phyloP scores from a whole-genome alignment of 2,113 vertebrate species.

The Oncorhynchus kisutch region DNA sequence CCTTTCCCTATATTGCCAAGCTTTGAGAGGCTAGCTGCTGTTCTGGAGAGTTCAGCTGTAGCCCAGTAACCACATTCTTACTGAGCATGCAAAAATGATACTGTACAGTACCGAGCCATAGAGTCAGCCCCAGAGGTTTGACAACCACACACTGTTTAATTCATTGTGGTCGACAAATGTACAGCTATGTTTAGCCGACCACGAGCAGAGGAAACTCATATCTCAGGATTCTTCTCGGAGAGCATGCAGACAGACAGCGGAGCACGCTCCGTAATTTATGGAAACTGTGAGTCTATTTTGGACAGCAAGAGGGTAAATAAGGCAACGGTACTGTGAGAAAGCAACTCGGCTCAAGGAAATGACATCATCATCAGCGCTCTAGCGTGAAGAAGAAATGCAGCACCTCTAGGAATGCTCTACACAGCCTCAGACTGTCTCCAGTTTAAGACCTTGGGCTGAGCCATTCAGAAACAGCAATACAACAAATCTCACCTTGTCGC shows the following conservation, averaged over 20 bases:
- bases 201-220: constrained; percentile 12
- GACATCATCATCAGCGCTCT: neutral
- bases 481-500: no score
- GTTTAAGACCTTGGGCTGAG: no score
- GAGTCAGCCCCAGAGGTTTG: neutral
- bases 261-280: constrained; percentile 3
- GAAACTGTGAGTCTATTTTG: neutral
- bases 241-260: neutral
- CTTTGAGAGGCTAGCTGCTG: neutral
- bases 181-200: constrained; percentile 30
- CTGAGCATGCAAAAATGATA: neutral
- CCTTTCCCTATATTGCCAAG: neutral
- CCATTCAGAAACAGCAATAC: no score
- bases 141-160: constrained; percentile 1
- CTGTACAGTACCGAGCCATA: constrained; percentile 8
- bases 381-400: no score
- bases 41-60: neutral
- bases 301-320: neutral
- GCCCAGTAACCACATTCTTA: neutral
- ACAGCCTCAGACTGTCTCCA: no score
- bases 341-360: neutral
- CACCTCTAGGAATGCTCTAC: no score
- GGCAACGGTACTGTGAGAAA: neutral
- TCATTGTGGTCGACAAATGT: constrained; percentile 28
- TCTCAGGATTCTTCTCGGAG: neutral